A percentile compares a stretch with the other conserved stretches of the same genome.
These are phyloP conservation scores for Eledona agricola DNA, from an alignment of 2,888 invertebrate genomes.

Conservation along the genomic window DNA sequence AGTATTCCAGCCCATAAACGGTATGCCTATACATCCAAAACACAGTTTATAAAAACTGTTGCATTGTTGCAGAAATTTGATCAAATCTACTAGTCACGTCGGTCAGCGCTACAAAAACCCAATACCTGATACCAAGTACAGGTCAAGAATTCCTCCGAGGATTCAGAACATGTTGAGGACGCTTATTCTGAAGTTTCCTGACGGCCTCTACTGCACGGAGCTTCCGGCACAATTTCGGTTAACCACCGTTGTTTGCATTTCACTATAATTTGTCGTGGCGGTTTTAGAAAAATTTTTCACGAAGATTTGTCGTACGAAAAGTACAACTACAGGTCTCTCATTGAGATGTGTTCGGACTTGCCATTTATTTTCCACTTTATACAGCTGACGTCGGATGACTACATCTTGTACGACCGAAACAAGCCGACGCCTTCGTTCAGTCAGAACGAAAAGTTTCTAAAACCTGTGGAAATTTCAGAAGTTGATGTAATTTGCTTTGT, in stretches of 20 bases:
- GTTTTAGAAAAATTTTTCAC: slow-evolving; percentile 49
- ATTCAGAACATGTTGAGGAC: slow-evolving; percentile 18
- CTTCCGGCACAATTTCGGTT: slow-evolving; percentile 7
- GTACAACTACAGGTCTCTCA: slow-evolving; percentile 54
- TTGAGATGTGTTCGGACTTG: slow-evolving; percentile 53
- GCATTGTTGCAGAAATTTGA: slow-evolving; percentile 1
- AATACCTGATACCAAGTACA: neutral
- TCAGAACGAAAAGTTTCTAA: slow-evolving; percentile 6
- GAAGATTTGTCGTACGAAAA: slow-evolving; percentile 48
- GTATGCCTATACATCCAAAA: slow-evolving; percentile 3
- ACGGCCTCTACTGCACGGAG: slow-evolving; percentile 10
- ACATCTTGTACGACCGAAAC: slow-evolving; percentile 55
- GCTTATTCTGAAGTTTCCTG: slow-evolving; percentile 12
- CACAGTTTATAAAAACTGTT: neutral
- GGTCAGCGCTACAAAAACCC: neutral
- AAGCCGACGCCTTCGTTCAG: slow-evolving; percentile 7
- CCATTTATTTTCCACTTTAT: slow-evolving; percentile 54
- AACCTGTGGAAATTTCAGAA: neutral
- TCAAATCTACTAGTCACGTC: neutral
- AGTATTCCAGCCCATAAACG: slow-evolving; percentile 13
- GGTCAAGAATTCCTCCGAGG: slow-evolving; percentile 3
- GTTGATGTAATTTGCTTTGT: slow-evolving; percentile 5
- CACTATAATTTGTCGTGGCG: too few relatives aligned
- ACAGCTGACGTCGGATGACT: slow-evolving; percentile 52
- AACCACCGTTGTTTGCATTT: neutral